Conservation (phyloP, 64 coral and sea anemone species). For the Montipora cactus region DNA sequence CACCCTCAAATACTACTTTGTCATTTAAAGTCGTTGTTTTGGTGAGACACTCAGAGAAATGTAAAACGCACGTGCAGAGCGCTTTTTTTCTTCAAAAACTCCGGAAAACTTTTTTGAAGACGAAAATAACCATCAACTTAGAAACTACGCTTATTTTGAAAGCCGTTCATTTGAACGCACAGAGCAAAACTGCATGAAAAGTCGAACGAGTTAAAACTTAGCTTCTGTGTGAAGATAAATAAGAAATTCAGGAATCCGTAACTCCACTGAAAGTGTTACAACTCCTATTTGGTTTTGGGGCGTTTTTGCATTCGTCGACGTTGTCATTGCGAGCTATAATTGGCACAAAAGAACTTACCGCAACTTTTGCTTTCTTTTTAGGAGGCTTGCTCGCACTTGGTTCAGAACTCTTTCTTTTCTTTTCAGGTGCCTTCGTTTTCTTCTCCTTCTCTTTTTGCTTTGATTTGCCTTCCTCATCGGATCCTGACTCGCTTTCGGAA, state of each 20-base stretch:
- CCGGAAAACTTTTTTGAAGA: no score
- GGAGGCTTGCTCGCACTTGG: constrained; percentile 57
- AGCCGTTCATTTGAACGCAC: not conserved
- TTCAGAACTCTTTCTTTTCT: constrained; percentile 80
- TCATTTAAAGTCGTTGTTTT: not conserved
- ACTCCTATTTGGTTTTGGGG: not conserved
- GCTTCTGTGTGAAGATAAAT: no score
- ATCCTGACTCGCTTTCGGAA: constrained; percentile 66
- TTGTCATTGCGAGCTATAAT: no score
- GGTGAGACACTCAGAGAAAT: not conserved
- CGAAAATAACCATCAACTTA: no score
- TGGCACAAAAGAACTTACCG: constrained; percentile 10
- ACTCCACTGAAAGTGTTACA: not conserved
- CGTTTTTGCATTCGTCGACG: not conserved
- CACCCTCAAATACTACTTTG: no score
- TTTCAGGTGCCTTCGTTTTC: constrained; percentile 82
- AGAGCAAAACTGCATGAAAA: no score
- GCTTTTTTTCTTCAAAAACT: not conserved
- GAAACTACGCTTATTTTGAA: no score
- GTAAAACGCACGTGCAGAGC: not conserved
- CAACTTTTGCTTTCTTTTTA: constrained; percentile 86
- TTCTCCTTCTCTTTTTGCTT: constrained; percentile 75
- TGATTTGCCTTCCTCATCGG: constrained; percentile 47
- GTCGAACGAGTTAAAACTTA: no score
- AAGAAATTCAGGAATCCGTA: no score